These are phyloP conservation scores for Cheilosia scutellata DNA, from an alignment of 2,888 invertebrate species.

Conservation along the genomic window DNA sequence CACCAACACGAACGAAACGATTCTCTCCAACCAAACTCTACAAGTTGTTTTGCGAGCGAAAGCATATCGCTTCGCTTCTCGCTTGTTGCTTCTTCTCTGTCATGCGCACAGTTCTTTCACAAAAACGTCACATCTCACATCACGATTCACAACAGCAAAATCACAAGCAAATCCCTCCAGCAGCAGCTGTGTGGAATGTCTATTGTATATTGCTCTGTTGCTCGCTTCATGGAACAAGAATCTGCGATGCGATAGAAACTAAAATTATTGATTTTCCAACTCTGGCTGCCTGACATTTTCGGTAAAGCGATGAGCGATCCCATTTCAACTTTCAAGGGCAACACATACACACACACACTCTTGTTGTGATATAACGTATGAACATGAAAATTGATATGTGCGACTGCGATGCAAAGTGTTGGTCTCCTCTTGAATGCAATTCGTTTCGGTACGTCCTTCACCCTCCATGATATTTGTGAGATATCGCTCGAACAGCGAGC, in stretches of 20 bases:
- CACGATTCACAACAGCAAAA: not conserved
- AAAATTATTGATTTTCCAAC: conserved; percentile 3
- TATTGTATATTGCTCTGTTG: not conserved
- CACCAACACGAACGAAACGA: not conserved
- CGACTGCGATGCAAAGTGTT: not conserved
- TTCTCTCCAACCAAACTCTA: conserved; percentile 52
- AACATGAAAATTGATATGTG: not conserved
- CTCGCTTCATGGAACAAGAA: not conserved
- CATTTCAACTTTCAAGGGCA: conserved; percentile 3
- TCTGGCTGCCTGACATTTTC: conserved; percentile 1
- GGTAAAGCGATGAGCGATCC: not conserved
- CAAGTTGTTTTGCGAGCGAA: conserved; percentile 26
- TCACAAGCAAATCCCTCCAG: not conserved
- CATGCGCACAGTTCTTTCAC: conserved; percentile 34
- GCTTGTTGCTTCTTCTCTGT: conserved; percentile 16
- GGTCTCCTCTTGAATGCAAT: no score
- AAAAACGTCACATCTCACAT: not conserved
- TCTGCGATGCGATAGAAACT: conserved; percentile 6
- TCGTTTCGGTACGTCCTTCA: conserved; percentile 3
- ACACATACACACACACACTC: not conserved
- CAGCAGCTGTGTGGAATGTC: conserved; percentile 29
- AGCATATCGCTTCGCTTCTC: not conserved
- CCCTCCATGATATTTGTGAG: conserved; percentile 27
- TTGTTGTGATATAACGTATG: not conserved
- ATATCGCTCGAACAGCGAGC: conserved; percentile 18